Evolutionary conservation across 2,888 invertebrate genomes (phyloP).

Genomic region (Tachina lurida): DNA sequence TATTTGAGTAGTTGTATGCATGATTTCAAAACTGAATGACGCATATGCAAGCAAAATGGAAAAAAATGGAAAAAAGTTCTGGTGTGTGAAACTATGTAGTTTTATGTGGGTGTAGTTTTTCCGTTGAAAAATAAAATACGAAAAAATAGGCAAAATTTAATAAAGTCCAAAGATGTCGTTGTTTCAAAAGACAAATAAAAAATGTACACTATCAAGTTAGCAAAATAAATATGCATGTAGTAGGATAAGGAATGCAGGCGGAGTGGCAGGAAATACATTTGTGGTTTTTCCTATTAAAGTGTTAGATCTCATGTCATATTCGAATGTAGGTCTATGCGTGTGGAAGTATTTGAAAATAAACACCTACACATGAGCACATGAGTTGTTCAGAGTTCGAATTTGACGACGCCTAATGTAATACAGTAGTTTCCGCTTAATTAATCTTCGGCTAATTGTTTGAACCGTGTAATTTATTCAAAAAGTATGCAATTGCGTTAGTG

Average conservation of each 20-base stretch:
- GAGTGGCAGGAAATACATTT: background rate
- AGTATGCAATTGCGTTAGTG: too few species aligned
- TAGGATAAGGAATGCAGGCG: background rate
- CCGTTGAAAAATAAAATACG: conserved; percentile 58
- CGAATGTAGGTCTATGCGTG: conserved; percentile 48
- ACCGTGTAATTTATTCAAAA: too few species aligned
- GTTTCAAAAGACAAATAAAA: background rate
- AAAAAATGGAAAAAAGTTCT: conserved; percentile 20
- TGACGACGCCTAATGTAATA: conserved; percentile 34
- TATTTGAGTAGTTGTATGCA: background rate
- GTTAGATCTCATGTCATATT: conserved; percentile 22
- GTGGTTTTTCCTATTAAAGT: conserved; percentile 39
- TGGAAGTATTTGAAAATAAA: background rate
- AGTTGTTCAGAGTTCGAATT: background rate
- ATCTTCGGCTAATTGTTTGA: too few species aligned
- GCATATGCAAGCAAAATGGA: conserved; percentile 39
- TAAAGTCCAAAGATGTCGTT: conserved; percentile 31
- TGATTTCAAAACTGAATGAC: conserved; percentile 46
- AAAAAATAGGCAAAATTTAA: conserved; percentile 22
- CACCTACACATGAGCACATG: conserved; percentile 41
- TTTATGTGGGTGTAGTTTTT: conserved; percentile 65
- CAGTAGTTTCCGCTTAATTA: too few species aligned
- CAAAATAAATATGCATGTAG: background rate
- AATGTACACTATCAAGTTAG: background rate
- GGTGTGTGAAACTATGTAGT: conserved; percentile 48